Evolutionary conservation across 2,113 vertebrate species (phyloP).

Genomic region (Chamaea fasciata): DNA sequence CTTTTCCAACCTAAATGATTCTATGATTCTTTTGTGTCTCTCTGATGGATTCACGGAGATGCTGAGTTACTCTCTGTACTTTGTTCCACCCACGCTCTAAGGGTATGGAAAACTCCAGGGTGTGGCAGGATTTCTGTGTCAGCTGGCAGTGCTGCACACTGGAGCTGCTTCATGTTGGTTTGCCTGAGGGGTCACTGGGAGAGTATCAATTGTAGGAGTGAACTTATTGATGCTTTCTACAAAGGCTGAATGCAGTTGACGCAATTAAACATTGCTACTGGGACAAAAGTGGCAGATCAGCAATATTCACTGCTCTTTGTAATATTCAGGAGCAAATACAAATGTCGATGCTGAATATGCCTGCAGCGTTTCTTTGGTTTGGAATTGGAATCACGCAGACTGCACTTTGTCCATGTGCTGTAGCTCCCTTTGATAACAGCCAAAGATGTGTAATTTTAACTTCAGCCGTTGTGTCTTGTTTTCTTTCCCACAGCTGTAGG

Average conservation of each 20-base stretch:
- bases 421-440: constrained; percentile 15
- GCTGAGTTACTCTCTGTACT: background rate
- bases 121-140: background rate
- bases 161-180: background rate
- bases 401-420: background rate
- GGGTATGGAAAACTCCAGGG: background rate
- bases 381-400: background rate
- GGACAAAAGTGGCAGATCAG: background rate
- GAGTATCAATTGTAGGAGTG: background rate
- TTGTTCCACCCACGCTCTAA: background rate
- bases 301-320: background rate
- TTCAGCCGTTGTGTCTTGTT: background rate
- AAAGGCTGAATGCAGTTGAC: background rate
- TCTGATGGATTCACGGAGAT: background rate
- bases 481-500: constrained; percentile 52
- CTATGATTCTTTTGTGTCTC: background rate
- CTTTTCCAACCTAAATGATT: background rate
- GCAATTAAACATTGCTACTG: background rate
- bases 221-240: background rate
- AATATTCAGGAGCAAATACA: background rate
- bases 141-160: background rate
- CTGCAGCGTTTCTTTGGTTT: constrained; percentile 7
- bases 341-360: background rate
- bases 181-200: background rate
- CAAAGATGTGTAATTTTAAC: background rate